Evolutionary conservation across 1,140 invertebrate species (phyloP), one percentile per base, ranked within the genome.

Genomic region (Apocrypta bakeri): DNA sequence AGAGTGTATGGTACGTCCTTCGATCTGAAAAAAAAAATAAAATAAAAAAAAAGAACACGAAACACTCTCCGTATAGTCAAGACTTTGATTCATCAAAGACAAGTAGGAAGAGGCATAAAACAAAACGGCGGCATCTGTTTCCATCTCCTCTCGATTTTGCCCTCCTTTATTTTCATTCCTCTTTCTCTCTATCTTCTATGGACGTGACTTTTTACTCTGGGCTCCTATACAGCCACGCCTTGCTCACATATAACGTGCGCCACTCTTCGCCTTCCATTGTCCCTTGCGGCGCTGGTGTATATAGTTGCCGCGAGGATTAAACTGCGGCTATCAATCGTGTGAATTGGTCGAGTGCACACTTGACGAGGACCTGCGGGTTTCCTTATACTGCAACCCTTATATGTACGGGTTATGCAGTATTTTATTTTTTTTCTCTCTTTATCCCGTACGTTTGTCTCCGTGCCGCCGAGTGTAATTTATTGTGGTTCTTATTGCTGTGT

Each of bases 161-260:
- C 2, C 21, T n/a, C 17, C 6, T n/a, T 56, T 56, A 56, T 56
- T 56, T n/a, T 56, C 48, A 56, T 56, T 56, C 48, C 48, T 56
- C 17, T 56, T 17, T 14, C 11, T 48, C 48, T 3, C 48, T 56
- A 3, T 56, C 48, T 56, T 6, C 2, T 1, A 56, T 21, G 27
- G 29, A 1, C 31, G 1, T 31, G 25, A 71, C 63, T 25, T 66
- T 66, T 66, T 66, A 25, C 63, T 27, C 37, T n/a, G n/a, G n/a
- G n/a, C 68, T 71, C 31, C 29, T 37, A 12, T 33, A 21, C 12
- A 8, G 68, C 68, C 68, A 71, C 27, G 68, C 68, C 68, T 71
- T 71, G 27, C 68, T 71, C 31, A 0, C 14, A 4, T 21, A 4
- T 17, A 56, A 56, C 4, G 21, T 14, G 40, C 21, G 48, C 17